Percentiles rank a stretch among this genome's conserved stretches.
These are phyloP conservation scores for Melanaphis sacchari DNA, from an alignment of 1,140 invertebrate genomes.

Conservation along the genomic window DNA sequence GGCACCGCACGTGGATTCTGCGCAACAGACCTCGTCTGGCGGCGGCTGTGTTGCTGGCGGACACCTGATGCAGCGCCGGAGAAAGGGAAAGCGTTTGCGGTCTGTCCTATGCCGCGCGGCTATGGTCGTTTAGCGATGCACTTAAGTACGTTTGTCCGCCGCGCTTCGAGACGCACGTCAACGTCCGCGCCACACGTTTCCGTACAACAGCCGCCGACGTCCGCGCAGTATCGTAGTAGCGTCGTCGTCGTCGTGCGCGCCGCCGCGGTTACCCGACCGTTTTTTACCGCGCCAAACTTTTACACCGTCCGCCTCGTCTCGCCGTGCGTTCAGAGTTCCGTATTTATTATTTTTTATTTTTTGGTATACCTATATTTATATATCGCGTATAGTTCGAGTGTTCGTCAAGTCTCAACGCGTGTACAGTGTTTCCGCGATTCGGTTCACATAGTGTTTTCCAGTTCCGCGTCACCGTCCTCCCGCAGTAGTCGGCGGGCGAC, in stretches of 20 bases:
- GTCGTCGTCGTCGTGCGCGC: not conserved
- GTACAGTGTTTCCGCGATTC: too few species aligned
- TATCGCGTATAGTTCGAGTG: too few species aligned
- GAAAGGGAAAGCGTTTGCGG: constrained; percentile 54
- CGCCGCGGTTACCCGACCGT: not conserved
- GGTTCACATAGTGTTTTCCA: too few species aligned
- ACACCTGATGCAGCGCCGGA: not conserved
- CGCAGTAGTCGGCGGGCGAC: too few species aligned
- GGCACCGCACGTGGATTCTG: not conserved
- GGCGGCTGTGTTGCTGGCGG: not conserved
- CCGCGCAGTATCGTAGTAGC: not conserved
- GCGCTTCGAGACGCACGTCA: constrained; percentile 35
- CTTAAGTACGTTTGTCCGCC: constrained; percentile 10
- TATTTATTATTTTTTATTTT: not conserved
- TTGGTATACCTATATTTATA: not conserved
- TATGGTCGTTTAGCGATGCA: constrained; percentile 32
- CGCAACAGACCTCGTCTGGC: not conserved
- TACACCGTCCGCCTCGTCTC: not conserved
- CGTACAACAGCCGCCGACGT: not conserved
- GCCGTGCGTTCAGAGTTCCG: not conserved
- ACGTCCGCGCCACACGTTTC: not conserved
- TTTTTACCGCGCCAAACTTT: not conserved
- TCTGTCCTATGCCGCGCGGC: not conserved
- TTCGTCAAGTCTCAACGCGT: too few species aligned
- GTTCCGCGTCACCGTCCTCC: too few species aligned